These are phyloP conservation scores for Linnaemya tessellans DNA, from an alignment of 2,888 invertebrate species.

Conservation along the genomic window DNA sequence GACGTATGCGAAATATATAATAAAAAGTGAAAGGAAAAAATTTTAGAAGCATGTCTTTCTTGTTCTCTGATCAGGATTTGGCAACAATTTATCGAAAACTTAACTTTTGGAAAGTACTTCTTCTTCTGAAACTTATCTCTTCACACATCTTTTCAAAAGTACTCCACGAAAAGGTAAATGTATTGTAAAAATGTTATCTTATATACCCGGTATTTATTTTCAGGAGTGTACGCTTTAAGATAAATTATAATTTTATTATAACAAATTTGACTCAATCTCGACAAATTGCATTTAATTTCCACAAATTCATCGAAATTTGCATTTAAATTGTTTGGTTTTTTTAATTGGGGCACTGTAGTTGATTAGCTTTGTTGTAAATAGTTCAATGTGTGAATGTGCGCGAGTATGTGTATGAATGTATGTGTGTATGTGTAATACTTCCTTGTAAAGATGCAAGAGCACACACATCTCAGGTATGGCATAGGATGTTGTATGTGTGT, in stretches of 20 bases:
- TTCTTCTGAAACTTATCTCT: too few relatives aligned
- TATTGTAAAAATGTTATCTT: too few relatives aligned
- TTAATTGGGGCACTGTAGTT: background rate
- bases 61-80: too few relatives aligned
- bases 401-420: background rate
- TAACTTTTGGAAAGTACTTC: background rate
- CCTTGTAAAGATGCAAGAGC: background rate
- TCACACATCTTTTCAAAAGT: background rate
- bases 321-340: slow-evolving; percentile 15
- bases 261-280: background rate
- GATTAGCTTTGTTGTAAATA: background rate
- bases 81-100: too few relatives aligned
- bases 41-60: too few relatives aligned
- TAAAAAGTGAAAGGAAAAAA: background rate
- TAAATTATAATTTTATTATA: background rate
- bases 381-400: background rate
- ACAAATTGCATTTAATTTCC: slow-evolving; percentile 22
- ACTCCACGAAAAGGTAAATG: too few relatives aligned
- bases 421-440: background rate
- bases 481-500: too few relatives aligned
- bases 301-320: slow-evolving; percentile 25
- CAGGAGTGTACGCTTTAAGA: slow-evolving; percentile 6
- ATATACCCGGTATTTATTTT: slow-evolving; percentile 5
- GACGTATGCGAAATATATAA: background rate
- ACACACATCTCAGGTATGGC: too few relatives aligned